Conservation (phyloP, 2,797 vertebrate genomes). For the Spondyliosoma cantharus region DNA sequence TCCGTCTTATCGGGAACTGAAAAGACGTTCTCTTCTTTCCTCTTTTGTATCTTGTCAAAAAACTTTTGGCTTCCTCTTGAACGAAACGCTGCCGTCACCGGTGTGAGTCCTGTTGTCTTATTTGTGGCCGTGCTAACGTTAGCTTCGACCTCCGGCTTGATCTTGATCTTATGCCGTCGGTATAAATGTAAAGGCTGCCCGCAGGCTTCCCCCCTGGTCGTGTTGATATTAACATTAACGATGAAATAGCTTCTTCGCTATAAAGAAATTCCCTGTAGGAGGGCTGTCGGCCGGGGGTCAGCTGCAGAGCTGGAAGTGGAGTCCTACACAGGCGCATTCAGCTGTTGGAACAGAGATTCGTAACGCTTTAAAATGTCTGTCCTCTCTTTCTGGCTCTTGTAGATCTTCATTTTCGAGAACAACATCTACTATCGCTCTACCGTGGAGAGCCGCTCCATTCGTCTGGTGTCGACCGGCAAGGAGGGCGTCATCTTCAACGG, state of each 20-base stretch:
- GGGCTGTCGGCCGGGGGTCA: conserved; percentile 8
- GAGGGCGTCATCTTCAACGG: conserved; percentile 97
- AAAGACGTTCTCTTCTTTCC: conserved; percentile 12
- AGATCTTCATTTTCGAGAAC: conserved; percentile 99
- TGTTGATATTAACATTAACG: conserved; percentile 10
- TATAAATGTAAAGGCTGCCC: conserved; percentile 1
- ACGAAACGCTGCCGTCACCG: not conserved
- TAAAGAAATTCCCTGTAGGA: not conserved
- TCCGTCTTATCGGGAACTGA: conserved; percentile 47
- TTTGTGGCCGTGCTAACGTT: conserved; percentile 4
- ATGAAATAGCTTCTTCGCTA: not conserved
- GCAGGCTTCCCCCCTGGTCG: not conserved
- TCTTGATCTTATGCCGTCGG: too few species aligned
- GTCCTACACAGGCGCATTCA: not conserved
- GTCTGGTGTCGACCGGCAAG: conserved; percentile 95
- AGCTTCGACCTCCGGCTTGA: not conserved
- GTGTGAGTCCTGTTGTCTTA: not conserved
- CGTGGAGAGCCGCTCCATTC: conserved; percentile 95
- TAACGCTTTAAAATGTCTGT: not conserved
- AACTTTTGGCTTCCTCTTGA: not conserved
- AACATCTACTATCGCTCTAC: conserved; percentile 99
- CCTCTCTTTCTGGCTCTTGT: not conserved
- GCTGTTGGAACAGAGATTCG: not conserved
- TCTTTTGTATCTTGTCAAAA: conserved; percentile 28
- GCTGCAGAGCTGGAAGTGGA: not conserved